These are phyloP conservation scores for Sarcophaga rosellei DNA, from an alignment of 2,888 invertebrate species.

Conservation along the genomic window DNA sequence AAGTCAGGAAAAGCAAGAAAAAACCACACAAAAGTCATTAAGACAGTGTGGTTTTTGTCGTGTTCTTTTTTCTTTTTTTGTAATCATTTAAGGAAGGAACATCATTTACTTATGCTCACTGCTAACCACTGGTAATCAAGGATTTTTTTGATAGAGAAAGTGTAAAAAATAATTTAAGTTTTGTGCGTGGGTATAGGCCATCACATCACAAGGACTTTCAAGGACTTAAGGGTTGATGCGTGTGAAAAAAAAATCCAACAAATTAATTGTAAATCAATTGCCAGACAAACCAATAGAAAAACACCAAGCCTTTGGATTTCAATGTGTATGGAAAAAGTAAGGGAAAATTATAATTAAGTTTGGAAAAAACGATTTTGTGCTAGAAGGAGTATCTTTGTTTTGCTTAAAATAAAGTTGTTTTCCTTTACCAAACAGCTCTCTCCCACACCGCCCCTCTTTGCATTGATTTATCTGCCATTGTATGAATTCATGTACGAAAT, in stretches of 20 bases:
- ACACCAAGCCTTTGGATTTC: background rate
- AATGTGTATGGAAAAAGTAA: background rate
- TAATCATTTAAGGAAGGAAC: constrained; percentile 16
- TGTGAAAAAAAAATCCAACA: constrained; percentile 30
- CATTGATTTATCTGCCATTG: too few species aligned
- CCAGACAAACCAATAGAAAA: constrained; percentile 6
- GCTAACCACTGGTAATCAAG: background rate
- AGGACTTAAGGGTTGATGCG: constrained; percentile 31
- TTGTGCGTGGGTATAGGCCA: background rate
- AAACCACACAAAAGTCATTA: constrained; percentile 63
- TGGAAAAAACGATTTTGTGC: background rate
- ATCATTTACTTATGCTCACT: constrained; percentile 16
- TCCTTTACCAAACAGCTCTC: background rate
- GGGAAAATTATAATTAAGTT: constrained; percentile 16
- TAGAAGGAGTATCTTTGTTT: constrained; percentile 7
- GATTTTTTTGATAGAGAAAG: constrained; percentile 33
- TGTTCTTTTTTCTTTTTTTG: background rate
- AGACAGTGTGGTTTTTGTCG: constrained; percentile 37
- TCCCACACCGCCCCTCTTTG: too few species aligned
- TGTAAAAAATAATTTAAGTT: background rate
- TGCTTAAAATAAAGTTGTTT: background rate
- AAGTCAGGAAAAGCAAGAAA: background rate
- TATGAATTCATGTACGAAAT: background rate
- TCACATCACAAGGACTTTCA: background rate
- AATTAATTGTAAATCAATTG: constrained; percentile 61